These are phyloP conservation scores for Epinephelus malabaricus DNA, from an alignment of 2,797 vertebrate species.

Conservation along the genomic window DNA sequence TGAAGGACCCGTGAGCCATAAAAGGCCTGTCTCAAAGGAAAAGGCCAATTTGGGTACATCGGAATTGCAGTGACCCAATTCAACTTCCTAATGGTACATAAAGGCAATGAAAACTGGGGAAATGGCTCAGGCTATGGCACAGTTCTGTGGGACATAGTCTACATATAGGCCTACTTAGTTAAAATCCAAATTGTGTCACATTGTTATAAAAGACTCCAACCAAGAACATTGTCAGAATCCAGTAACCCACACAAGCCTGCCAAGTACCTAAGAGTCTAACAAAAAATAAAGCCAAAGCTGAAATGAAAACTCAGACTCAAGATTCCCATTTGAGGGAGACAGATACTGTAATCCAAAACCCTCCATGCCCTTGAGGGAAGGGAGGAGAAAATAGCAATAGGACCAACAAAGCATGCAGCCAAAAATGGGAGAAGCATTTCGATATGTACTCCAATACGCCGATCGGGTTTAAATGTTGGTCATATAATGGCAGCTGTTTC, in stretches of 20 bases:
- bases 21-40: constrained; percentile 82
- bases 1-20: constrained; percentile 76
- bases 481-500: constrained; percentile 80
- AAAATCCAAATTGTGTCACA: constrained; percentile 65
- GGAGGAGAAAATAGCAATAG: constrained; percentile 79
- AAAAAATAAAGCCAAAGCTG: background rate
- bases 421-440: constrained; percentile 90
- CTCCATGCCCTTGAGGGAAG: constrained; percentile 73
- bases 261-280: constrained; percentile 22
- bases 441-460: constrained; percentile 73
- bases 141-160: constrained; percentile 55
- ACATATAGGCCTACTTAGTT: constrained; percentile 63
- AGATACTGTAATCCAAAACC: constrained; percentile 71
- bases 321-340: constrained; percentile 55
- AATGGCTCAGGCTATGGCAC: constrained; percentile 73
- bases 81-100: constrained; percentile 77
- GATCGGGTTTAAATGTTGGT: constrained; percentile 84
- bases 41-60: constrained; percentile 77
- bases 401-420: constrained; percentile 78
- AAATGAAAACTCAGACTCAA: background rate
- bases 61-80: constrained; percentile 80
- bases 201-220: constrained; percentile 34
- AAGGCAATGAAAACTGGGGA: constrained; percentile 74
- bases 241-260: background rate
- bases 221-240: constrained; percentile 10